Evolutionary conservation across 2,797 vertebrate genomes (phyloP).

Genomic region (Melanotaenia boesemani): DNA sequence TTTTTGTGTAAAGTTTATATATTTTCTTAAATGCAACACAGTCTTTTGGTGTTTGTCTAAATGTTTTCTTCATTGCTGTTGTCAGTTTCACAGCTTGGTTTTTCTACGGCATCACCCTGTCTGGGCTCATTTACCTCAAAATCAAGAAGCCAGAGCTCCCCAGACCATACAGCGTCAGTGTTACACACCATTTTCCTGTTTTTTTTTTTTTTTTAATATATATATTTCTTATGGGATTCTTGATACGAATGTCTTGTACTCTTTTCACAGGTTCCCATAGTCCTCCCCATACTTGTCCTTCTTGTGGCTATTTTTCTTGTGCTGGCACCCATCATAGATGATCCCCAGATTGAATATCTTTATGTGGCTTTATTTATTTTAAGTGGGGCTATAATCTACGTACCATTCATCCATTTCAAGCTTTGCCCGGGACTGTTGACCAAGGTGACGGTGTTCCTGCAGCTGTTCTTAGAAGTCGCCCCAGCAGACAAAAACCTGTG

Average conservation of each 20-base stretch:
- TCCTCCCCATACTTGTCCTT: slow-evolving; percentile 87
- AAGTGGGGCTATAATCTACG: slow-evolving; percentile 87
- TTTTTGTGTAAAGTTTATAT: neutral
- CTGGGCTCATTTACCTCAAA: slow-evolving; percentile 89
- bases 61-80: slow-evolving; percentile 8
- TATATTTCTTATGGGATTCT: neutral
- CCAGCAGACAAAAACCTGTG: slow-evolving; percentile 83
- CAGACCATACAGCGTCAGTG: slow-evolving; percentile 85
- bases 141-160: slow-evolving; percentile 89
- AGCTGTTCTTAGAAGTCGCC: slow-evolving; percentile 90
- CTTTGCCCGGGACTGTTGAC: slow-evolving; percentile 81
- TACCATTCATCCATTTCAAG: slow-evolving; percentile 88
- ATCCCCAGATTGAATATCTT: slow-evolving; percentile 88
- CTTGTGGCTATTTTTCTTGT: slow-evolving; percentile 87
- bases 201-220: neutral
- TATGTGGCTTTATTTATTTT: slow-evolving; percentile 87
- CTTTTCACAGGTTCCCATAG: slow-evolving; percentile 85
- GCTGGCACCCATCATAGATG: slow-evolving; percentile 87
- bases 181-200: neutral
- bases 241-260: slow-evolving; percentile 23
- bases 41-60: slow-evolving; percentile 21
- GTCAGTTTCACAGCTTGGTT: slow-evolving; percentile 90
- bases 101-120: slow-evolving; percentile 86
- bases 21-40: neutral
- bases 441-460: slow-evolving; percentile 85